phyloP scores from a whole-genome alignment of 2,888 invertebrate species.

The Ernsta delagoae region DNA sequence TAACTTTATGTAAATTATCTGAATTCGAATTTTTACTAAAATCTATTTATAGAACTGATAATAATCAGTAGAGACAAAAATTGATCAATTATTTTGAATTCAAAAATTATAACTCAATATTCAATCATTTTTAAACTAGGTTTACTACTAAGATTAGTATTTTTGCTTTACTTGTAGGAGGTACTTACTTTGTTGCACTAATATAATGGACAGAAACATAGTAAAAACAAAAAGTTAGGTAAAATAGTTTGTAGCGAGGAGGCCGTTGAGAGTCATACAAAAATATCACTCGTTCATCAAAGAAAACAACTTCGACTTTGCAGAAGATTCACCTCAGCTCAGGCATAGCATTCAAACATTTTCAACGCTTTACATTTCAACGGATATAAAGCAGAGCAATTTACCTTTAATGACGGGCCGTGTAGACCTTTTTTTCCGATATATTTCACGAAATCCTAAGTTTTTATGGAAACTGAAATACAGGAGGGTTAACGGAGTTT shows the following conservation, averaged over 20 bases:
- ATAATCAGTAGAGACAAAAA: no score
- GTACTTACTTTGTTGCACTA: neutral
- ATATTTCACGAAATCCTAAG: conserved; percentile 72
- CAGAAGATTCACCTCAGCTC: conserved; percentile 49
- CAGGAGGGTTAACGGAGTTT: conserved; percentile 72
- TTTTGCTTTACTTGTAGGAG: neutral
- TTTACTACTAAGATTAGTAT: no score
- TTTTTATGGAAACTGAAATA: conserved; percentile 77
- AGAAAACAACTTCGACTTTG: conserved; percentile 38
- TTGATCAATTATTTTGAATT: no score
- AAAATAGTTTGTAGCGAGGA: neutral
- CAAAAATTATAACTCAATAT: no score
- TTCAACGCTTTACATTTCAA: conserved; percentile 69
- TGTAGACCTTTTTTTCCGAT: conserved; percentile 74
- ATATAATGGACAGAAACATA: neutral
- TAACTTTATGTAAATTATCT: no score
- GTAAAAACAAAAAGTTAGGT: neutral
- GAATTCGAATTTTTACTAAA: no score
- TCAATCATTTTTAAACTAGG: no score
- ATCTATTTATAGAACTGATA: no score
- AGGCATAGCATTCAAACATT: conserved; percentile 61
- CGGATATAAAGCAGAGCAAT: conserved; percentile 74
- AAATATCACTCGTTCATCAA: conserved; percentile 27
- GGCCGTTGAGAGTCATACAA: conserved; percentile 23
- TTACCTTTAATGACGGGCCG: conserved; percentile 76